Evolutionary conservation across 2,888 invertebrate species (phyloP), one percentile per base, ranked within the genome.

Genomic region (Morpho helenor): DNA sequence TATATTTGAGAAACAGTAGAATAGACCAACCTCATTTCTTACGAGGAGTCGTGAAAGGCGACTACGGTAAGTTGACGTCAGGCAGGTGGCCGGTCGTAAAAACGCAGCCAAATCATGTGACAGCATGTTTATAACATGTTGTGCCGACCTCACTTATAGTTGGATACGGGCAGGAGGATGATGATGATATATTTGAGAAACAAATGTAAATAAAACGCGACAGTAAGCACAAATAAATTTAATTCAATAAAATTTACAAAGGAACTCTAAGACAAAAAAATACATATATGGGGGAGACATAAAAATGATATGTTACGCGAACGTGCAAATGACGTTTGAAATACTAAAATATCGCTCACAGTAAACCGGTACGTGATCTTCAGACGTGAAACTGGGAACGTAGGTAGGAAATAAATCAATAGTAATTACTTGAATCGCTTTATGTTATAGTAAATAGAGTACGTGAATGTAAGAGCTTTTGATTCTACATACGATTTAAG

Each of bases 301-400:
- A 71, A 75, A 77, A 75, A 74, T 74, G 71, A 79, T 73, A 77
- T 73, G 72, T 75, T 66, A 70, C 67, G 60, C 53, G 67, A 70
- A 73, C 76, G 74, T 75, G 75, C 71, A 72, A 75, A 74, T 75
- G 72, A 75, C 75, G 73, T 72, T 71, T 63, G 60, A 60, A 67
- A 60, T 71, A 68, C 73, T 71, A 74, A 77, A 76, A 75, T 76
- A 78, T 74, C 67, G 71, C 69, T 73, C 65, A 67, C 70, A 69
- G 68, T 51, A 50, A 68, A 70, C 66, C 66, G 49, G 66, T 68
- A 73, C 71, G 74, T 75, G 74, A 73, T 74, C 74, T 47, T 46
- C 7, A 53, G 57, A 47, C 48, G 52, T 31, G 56, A 52, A 49
- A 49, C 31, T 42, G 10, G 41, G 50, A 57, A 41, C 52, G 52